Base-by-base conservation (phyloP, 2,797 vertebrate species). In the Pipistrellus kuhlii region DNA sequence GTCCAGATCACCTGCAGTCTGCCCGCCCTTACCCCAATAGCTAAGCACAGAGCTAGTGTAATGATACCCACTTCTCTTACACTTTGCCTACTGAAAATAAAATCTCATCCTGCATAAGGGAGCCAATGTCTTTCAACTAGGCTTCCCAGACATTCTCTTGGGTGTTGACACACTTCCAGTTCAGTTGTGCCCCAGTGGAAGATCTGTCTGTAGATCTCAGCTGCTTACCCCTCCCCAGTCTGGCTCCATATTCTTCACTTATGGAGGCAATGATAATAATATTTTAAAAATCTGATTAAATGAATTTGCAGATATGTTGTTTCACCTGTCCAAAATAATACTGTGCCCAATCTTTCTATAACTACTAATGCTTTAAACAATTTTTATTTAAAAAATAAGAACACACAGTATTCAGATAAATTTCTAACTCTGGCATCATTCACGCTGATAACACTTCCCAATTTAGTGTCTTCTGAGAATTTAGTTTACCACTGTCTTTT, bases 381-480 rank as follows among this genome's bases (percentile, higher is more conserved):
- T 51, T 91, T 78, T 92, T 66, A 44, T 90, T 91, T 90, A n/a
- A 85, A 87, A 87, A 92, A 51, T 81, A 90, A 85, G 68, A 87
- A 62, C 53, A n/a, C 4, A 14, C 77, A 81, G 81, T 44, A 32
- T 89, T 69, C 11, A 80, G 91, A 46, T 72, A 72, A 72, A 92
- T 80, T 62, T 92, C 59, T 82, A 81, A 69, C 46, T 94, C 78
- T 57, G 51, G 53, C 64, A 66, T 80, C 80, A 64, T 75, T 78
- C 27, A 18, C 78, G 59, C 35, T 81, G 88, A 7, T 35, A 46
- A 82, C 64, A 71, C 64, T 83, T 90, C 30, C 72, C 78, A n/a
- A n/a, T 85, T 90, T 73, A 80, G 66, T 66, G 21, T 88, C 73
- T 85, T 88, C 68, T 94, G 83, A 86, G 91, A 88, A 83, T 69